Evolutionary conservation across 2,113 vertebrate species (phyloP).

Genomic region (Petaurus breviceps): DNA sequence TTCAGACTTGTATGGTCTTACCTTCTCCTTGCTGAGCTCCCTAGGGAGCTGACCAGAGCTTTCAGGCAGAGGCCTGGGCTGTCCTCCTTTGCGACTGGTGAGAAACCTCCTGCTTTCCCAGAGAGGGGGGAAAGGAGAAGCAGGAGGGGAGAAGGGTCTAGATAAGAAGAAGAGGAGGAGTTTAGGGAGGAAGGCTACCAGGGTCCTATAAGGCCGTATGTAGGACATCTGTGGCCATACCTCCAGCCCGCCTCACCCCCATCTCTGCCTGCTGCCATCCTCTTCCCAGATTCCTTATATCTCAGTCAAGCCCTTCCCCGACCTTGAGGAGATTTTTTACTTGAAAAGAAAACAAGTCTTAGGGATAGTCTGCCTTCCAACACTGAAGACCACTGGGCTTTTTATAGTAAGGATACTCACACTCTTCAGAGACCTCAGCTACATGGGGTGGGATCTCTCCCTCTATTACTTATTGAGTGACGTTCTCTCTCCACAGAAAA

Average conservation of each 20-base stretch:
- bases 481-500: not conserved
- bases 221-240: not conserved
- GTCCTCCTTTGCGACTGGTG: conserved; percentile 65
- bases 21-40: not conserved
- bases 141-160: not conserved
- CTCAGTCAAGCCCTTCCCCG: not conserved
- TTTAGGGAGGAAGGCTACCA: not conserved
- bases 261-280: not conserved
- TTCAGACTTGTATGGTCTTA: not conserved
- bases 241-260: too few relatives aligned
- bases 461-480: not conserved
- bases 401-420: not conserved
- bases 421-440: not conserved
- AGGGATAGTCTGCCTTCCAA: not conserved
- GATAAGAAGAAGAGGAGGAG: not conserved
- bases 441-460: not conserved
- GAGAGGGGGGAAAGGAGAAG: not conserved
- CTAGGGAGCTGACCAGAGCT: not conserved
- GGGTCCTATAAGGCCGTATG: not conserved
- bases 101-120: conserved; percentile 45
- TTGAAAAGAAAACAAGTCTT: not conserved
- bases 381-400: not conserved
- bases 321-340: not conserved
- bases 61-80: not conserved
- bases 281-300: not conserved